Evolutionary conservation across 2,888 invertebrate species (phyloP).

Genomic region (Torymus texanus): DNA sequence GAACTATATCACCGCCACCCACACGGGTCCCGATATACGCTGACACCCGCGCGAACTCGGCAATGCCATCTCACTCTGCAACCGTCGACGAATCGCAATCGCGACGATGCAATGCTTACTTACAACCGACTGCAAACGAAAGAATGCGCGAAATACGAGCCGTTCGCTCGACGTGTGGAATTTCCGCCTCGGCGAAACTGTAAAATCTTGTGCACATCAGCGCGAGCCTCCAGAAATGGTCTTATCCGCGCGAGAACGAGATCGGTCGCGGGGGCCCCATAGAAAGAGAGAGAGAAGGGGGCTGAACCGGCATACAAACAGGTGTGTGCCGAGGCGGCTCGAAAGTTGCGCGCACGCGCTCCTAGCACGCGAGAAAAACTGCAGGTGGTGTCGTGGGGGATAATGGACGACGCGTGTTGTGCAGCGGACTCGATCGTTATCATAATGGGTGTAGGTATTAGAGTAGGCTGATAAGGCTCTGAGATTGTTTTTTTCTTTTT

Average conservation of each 20-base stretch:
- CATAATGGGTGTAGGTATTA: not conserved
- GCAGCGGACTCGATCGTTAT: too few species aligned
- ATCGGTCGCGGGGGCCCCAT: conserved; percentile 10
- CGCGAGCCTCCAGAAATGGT: conserved; percentile 50
- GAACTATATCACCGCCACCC: not conserved
- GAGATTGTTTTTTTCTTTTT: too few species aligned
- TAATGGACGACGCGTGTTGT: too few species aligned
- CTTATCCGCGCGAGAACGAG: conserved; percentile 49
- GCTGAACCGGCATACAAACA: conserved; percentile 22
- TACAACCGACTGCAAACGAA: too few species aligned
- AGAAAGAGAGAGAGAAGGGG: conserved; percentile 19
- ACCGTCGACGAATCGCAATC: too few species aligned
- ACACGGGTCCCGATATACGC: not conserved
- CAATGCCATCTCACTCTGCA: too few species aligned
- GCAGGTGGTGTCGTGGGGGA: too few species aligned
- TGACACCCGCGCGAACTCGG: not conserved
- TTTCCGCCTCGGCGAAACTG: conserved; percentile 47
- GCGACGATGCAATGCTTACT: too few species aligned
- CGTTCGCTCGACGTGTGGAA: conserved; percentile 19
- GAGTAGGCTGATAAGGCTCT: not conserved
- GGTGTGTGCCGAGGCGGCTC: conserved; percentile 11
- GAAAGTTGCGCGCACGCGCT: conserved; percentile 9
- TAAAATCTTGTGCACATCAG: conserved; percentile 31
- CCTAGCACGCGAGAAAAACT: conserved; percentile 1
- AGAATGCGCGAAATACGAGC: conserved; percentile 36